Percentiles rank a stretch among this genome's conserved stretches.
Conservation (phyloP, 2,113 vertebrate species). For the Catharus minimus region DNA sequence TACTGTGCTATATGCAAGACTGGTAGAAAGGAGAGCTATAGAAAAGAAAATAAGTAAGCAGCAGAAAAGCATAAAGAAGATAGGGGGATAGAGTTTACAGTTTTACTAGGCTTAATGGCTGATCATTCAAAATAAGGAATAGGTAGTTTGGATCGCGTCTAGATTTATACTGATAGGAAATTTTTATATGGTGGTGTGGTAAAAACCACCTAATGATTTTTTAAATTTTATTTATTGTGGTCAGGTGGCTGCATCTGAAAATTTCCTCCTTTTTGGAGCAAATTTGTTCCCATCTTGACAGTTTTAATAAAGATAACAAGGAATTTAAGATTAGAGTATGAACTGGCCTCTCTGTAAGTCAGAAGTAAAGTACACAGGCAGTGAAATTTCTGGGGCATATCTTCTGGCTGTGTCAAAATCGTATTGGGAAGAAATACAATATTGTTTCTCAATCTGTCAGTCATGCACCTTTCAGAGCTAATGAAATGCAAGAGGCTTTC, state of each 20-base stretch:
- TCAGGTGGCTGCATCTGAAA: neutral
- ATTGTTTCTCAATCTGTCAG: neutral
- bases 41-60: neutral
- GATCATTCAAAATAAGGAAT: neutral
- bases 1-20: neutral
- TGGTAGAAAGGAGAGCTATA: neutral
- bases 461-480: neutral
- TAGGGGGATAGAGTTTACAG: neutral
- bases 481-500: neutral
- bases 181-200: neutral
- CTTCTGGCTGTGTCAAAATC: neutral
- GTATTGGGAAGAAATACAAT: neutral
- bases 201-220: neutral
- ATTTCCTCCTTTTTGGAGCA: neutral
- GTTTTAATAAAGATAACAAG: neutral
- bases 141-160: neutral
- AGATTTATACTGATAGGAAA: neutral
- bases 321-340: neutral
- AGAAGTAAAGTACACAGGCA: neutral
- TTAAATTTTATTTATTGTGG: neutral
- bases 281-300: neutral
- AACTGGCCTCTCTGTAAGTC: neutral
- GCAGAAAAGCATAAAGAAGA: neutral
- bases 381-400: slow-evolving; percentile 41
- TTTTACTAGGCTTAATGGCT: neutral